A percentile compares a stretch with the other conserved stretches of the same genome.
phyloP scores from a whole-genome alignment of 92 coral and sea anemone genomes.

The Hydrozoanthus gracilis region DNA sequence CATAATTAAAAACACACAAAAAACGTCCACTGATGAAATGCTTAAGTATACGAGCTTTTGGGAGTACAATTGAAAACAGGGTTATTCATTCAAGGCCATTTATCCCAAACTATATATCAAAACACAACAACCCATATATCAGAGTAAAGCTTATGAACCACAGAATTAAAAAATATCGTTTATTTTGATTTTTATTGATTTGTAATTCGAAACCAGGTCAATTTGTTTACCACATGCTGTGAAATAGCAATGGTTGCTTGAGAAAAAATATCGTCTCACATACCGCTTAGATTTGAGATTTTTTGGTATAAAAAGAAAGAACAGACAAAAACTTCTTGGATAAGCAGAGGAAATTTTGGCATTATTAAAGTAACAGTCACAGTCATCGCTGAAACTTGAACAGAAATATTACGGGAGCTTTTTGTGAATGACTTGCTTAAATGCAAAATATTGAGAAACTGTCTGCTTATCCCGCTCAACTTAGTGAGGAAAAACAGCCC shows the following conservation, averaged over 20 bases:
- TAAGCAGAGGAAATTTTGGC: constrained; percentile 55
- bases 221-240: constrained; percentile 51
- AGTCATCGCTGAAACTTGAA: constrained; percentile 27
- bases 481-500: constrained; percentile 35
- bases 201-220: constrained; percentile 42
- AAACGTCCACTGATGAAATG: no score
- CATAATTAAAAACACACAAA: no score
- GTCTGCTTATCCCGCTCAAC: constrained; percentile 43
- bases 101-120: constrained; percentile 48
- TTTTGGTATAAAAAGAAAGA: constrained; percentile 34
- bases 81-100: not conserved
- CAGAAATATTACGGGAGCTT: not conserved
- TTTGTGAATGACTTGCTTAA: constrained; percentile 31
- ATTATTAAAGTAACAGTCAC: constrained; percentile 25
- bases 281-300: constrained; percentile 33
- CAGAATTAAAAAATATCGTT: constrained; percentile 35
- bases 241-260: constrained; percentile 48
- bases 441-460: constrained; percentile 49
- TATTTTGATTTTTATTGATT: constrained; percentile 1
- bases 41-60: no score
- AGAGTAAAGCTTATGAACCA: constrained; percentile 49
- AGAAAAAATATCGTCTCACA: constrained; percentile 50
- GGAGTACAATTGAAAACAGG: not conserved
- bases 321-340: constrained; percentile 44
- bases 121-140: constrained; percentile 21